Conservation (phyloP, 2,113 vertebrate species). For the Lepus americanus region DNA sequence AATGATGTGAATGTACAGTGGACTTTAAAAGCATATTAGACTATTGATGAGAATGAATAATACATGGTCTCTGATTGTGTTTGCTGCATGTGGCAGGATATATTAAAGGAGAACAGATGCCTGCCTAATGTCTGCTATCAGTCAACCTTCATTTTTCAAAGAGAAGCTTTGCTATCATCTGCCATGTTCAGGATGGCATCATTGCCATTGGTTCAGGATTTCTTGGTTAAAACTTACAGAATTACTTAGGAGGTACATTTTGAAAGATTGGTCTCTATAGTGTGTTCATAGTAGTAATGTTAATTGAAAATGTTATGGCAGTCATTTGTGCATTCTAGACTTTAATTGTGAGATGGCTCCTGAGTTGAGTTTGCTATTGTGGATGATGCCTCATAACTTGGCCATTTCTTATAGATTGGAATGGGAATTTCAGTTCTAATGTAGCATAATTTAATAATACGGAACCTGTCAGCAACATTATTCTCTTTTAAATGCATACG, state of each 20-base stretch:
- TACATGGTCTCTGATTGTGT: conserved; percentile 38
- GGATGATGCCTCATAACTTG: not conserved
- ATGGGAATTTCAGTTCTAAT: not conserved
- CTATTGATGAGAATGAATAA: conserved; percentile 71
- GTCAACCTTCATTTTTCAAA: not conserved
- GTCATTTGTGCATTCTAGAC: not conserved
- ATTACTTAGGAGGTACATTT: not conserved
- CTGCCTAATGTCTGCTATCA: not conserved
- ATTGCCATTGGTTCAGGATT: not conserved
- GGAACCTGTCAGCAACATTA: not conserved
- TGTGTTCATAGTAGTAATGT: not conserved
- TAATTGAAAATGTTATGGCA: not conserved
- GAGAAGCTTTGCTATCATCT: not conserved
- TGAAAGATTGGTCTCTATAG: not conserved
- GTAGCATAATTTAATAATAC: not conserved
- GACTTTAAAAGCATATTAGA: conserved; percentile 59
- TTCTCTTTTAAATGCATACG: not conserved
- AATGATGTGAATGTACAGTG: not conserved
- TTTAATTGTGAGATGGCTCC: not conserved
- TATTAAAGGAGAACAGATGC: not conserved
- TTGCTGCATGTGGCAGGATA: conserved; percentile 25
- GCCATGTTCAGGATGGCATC: not conserved
- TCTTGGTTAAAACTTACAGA: not conserved
- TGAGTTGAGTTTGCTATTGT: not conserved
- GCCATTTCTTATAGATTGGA: not conserved